phyloP scores from a whole-genome alignment of 2,113 vertebrate genomes.

The Dascyllus trimaculatus region DNA sequence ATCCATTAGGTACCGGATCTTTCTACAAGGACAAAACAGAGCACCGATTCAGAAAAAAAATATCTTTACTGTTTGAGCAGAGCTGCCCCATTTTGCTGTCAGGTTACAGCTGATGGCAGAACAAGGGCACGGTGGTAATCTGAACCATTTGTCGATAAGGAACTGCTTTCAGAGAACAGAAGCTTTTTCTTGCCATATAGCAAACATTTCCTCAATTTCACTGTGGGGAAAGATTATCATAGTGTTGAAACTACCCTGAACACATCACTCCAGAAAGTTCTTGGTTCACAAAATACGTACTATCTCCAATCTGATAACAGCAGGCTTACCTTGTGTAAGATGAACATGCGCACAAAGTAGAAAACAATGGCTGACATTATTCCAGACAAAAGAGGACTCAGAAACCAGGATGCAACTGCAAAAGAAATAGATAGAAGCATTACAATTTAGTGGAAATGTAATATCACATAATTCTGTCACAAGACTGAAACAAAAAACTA shows the following conservation, averaged over 20 bases:
- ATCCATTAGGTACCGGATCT: slow-evolving; percentile 94
- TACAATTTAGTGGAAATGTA: background rate
- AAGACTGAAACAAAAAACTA: background rate
- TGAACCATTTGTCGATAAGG: slow-evolving; percentile 2
- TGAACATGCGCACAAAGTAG: slow-evolving; percentile 92
- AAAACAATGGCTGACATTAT: slow-evolving; percentile 95
- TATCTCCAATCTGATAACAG: background rate
- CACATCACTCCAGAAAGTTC: background rate
- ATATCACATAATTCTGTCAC: background rate
- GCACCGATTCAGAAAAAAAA: slow-evolving; percentile 22
- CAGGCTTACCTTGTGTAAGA: slow-evolving; percentile 91
- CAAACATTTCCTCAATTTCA: slow-evolving; percentile 37
- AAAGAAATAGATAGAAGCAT: slow-evolving; percentile 18
- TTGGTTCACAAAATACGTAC: background rate
- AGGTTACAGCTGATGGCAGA: slow-evolving; percentile 19
- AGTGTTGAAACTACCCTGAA: slow-evolving; percentile 10
- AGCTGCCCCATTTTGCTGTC: slow-evolving; percentile 4
- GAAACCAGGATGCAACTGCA: slow-evolving; percentile 96
- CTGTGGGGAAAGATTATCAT: background rate
- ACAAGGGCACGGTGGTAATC: background rate
- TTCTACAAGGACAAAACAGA: slow-evolving; percentile 80
- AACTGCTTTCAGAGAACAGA: slow-evolving; percentile 14
- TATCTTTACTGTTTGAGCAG: background rate
- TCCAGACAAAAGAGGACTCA: slow-evolving; percentile 96
- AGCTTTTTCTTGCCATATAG: background rate